Base-by-base conservation (phyloP, 2,113 vertebrate genomes). In the Gallinago undulata region DNA sequence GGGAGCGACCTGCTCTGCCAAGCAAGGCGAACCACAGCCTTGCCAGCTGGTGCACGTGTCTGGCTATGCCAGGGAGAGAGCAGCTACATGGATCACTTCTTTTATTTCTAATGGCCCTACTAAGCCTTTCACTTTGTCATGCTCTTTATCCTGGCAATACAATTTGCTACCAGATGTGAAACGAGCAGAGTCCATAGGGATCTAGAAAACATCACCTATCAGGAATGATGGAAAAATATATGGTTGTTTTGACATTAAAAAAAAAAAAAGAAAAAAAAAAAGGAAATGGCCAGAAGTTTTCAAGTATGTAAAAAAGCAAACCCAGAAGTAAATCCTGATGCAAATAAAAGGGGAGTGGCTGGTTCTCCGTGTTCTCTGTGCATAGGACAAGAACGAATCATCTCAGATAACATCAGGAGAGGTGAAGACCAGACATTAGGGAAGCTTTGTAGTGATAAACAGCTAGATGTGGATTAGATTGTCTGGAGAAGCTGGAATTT, bases 401-500 rank as follows among this genome's bases (percentile, higher is more conserved):
- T n/a, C 62, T 83, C 41, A 96, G 87, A 95, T 95, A 92, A 13
- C 81, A 96, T 94, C 93, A 94, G 74, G 25, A 79, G 81, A 85
- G 48, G 48, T 87, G 77, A 93, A 89, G 84, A 89, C 91, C 81
- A 96, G 84, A 84, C 45, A 11, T 53, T 24, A 68, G 47, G 35
- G 57, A 79, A 87, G 84, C 91, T 96, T 96, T 95, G 89, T 91
- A 96, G 93, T 94, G 93, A 56, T 94, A 96, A 96, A 85, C 48
- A 91, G 77, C 43, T 87, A 78, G 91, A 84, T 81, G 89, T 81
- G 48, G 76, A 93, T 92, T 93, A 84, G 84, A 72, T 95, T 84
- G 91, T 91, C 93, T 95, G 74, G 17, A 89, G 27, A 93, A 84
- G 57, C 39, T 93, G 87, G 91, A 94, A 95, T 82, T 93, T 92